Evolutionary conservation across 1,140 invertebrate genomes (phyloP), one percentile per base, ranked within the genome.

Genomic region (Ips nitidus): DNA sequence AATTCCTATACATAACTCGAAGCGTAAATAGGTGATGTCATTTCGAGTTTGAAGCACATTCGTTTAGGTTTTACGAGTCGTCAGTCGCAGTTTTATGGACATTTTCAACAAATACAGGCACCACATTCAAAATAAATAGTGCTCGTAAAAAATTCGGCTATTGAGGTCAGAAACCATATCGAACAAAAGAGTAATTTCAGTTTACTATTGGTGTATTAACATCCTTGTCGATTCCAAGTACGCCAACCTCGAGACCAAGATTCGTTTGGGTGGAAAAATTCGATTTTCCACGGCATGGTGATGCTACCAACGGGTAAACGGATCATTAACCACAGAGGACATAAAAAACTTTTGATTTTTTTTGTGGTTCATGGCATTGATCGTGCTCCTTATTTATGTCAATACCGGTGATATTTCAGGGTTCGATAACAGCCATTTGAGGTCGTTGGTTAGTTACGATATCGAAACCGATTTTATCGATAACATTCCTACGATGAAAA

Each of bases 331-430:
- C 7, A 62, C 37, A 57, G 36, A 47, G 40, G n/a, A 38, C 36
- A 56, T 38, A 57, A n/a, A 56, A 7, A 56, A 43, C 38, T 5
- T 42, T 56, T 47, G 37, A 8, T 41, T 43, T 45, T 60, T 68
- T 68, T 69, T 42, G 56, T 8, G 22, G 69, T 73, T 65, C 53
- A 43, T 66, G 63, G 52, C 69, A 66, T 66, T 71, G 69, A 71
- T 71, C 66, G 50, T 71, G 69, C 66, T 22, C 22, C 22, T 22
- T 71, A 71, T 71, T 71, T 71, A 55, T 71, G 69, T 71, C 69
- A 71, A 71, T 71, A 66, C 63, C 22, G 59, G 58, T 69, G 53
- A 69, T 63, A 52, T 69, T 69, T 63, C 41, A 71, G 7, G 47
- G 22, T 50, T 50, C 47, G 22, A 50, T 50, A 22, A 50, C 22